Base-by-base conservation (phyloP, 1,140 invertebrate species). In the Lanistes nyassanus region DNA sequence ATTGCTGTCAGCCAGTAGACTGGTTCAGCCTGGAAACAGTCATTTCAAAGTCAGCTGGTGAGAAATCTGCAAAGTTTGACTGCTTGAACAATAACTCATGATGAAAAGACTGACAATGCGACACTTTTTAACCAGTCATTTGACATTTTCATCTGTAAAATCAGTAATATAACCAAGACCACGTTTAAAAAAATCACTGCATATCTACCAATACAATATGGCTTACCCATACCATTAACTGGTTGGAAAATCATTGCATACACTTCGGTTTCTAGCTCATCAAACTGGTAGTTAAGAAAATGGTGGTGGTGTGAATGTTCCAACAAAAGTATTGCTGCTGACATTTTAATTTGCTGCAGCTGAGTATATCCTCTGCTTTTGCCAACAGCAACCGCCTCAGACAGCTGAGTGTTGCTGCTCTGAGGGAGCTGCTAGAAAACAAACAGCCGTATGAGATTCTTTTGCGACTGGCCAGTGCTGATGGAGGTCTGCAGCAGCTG, bases 391-490 rank as follows among this genome's bases (percentile, higher is more conserved):
- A 34, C 5, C 23, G 36, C 4, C 21, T 2, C 36, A 60, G 56
- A 31, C 56, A 0, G 9, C 21, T 72, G n/a, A 42, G 11, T 21
- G 11, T 13, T 9, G 7, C 31, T 16, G 36, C 3, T 23, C n/a
- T 72, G n/a, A 16, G 36, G 36, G 37, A 72, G 37, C 19, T 72
- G 16, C 7, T 34, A 47, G 5, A 0, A 3, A 23, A 37, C 0
- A n/a, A 16, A 60, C 11, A 7, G 16, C 70, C 55, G 4, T 29
- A 39, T 29, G 56, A 62, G 0, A 72, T 72, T 26, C 31, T 72
- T 11, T 26, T 62, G 19, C 70, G 70, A 29, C 23, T 72, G 26
- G 70, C 42, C 9, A 39, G 36, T 26, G 70, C 56, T 23, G 70
- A 56, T n/a, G 70, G 70, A 0, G 70, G 70, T 6, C 36, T 72